Conservation (phyloP, 2,888 invertebrate species). For the Epinotia brunnichana region DNA sequence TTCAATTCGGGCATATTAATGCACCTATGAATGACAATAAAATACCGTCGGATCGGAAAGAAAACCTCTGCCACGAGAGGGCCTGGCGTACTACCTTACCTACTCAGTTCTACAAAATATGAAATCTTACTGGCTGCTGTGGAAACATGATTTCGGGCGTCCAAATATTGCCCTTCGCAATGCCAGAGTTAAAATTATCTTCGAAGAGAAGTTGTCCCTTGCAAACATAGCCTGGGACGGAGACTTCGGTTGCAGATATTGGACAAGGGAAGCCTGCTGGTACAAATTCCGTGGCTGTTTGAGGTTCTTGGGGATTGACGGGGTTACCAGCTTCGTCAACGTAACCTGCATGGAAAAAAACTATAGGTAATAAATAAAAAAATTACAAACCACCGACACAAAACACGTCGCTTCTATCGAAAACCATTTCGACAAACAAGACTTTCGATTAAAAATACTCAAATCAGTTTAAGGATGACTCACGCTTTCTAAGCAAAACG, state of each 20-base stretch:
- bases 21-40: no score
- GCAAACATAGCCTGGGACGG: conserved; percentile 75
- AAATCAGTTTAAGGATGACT: no score
- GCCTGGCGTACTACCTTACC: no score
- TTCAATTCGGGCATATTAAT: no score
- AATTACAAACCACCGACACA: no score
- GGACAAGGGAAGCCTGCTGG: conserved; percentile 63
- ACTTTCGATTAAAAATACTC: no score
- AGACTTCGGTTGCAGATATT: conserved; percentile 65
- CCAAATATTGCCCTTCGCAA: conserved; percentile 81
- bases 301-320: conserved; percentile 45
- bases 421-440: no score
- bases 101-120: not conserved
- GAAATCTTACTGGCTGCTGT: conserved; percentile 82
- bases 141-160: conserved; percentile 83
- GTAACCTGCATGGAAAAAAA: conserved; percentile 55
- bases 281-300: conserved; percentile 44
- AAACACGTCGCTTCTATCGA: no score
- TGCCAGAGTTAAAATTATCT: conserved; percentile 81
- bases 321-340: conserved; percentile 69
- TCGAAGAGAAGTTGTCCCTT: conserved; percentile 85
- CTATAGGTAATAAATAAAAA: not conserved
- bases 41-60: no score
- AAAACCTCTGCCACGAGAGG: no score
- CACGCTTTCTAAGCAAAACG: no score